Evolutionary conservation across 2,113 vertebrate genomes (phyloP).

Genomic region (Mesitornis unicolor): DNA sequence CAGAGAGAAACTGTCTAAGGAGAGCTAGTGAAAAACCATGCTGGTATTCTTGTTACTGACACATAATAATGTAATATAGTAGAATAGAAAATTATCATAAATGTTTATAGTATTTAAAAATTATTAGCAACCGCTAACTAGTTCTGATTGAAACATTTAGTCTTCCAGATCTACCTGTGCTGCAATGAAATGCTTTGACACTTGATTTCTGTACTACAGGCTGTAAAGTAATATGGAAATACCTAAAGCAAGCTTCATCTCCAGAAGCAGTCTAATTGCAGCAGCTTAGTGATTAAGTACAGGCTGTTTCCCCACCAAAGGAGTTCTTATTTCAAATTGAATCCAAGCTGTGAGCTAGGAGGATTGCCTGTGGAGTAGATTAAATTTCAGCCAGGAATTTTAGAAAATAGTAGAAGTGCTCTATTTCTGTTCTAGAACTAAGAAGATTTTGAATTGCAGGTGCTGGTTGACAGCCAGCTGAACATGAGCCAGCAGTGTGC

Average conservation of each 20-base stretch:
- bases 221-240: not conserved
- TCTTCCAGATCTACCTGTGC: not conserved
- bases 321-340: not conserved
- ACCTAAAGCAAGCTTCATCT: not conserved
- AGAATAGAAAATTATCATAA: not conserved
- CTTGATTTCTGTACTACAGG: not conserved
- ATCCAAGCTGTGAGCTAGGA: not conserved
- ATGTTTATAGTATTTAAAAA: not conserved
- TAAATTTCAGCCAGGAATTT: not conserved
- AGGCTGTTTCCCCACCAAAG: not conserved
- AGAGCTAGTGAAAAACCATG: not conserved
- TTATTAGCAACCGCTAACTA: fast-evolving
- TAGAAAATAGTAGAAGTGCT: not conserved
- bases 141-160: not conserved
- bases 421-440: not conserved
- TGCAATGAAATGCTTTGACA: not conserved
- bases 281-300: not conserved
- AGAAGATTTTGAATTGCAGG: no score
- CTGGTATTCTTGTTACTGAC: not conserved
- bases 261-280: not conserved
- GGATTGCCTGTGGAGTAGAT: not conserved
- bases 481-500: no score
- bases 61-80: not conserved
- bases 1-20: not conserved
- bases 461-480: no score